These are phyloP conservation scores for Xenopus laevis DNA, from an alignment of 2,113 vertebrate genomes.

Conservation along the genomic window DNA sequence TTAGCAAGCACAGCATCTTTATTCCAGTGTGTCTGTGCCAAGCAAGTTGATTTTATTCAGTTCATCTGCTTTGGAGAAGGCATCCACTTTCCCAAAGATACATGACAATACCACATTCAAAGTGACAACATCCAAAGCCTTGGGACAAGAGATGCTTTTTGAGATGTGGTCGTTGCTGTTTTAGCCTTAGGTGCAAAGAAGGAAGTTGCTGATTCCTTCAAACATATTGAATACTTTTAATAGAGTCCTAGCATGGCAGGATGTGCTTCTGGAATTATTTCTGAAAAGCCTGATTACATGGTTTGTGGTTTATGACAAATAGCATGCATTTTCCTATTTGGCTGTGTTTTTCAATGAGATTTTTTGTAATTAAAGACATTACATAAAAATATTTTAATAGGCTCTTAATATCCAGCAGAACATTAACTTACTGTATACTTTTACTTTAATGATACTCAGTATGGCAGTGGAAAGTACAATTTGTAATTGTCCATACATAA, in stretches of 20 bases:
- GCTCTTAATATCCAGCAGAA: no score
- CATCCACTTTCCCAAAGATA: slow-evolving; percentile 50
- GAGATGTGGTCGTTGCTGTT: slow-evolving; percentile 65
- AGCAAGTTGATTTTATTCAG: slow-evolving; percentile 64
- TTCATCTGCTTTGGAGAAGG: slow-evolving; percentile 55
- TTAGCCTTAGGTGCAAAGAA: slow-evolving; percentile 60
- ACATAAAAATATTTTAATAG: no score
- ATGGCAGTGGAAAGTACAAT: no score
- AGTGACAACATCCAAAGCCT: slow-evolving; percentile 63
- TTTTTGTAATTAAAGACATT: no score
- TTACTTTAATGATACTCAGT: neutral
- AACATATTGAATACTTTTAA: slow-evolving; percentile 65
- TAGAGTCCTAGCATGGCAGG: slow-evolving; percentile 55
- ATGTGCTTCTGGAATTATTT: slow-evolving; percentile 28
- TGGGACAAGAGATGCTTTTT: slow-evolving; percentile 63
- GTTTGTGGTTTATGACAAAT: slow-evolving; percentile 27
- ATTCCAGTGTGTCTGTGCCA: slow-evolving; percentile 50
- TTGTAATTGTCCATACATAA: no score
- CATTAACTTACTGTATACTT: neutral
- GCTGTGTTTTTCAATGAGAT: no score
- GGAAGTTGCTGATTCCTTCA: slow-evolving; percentile 66
- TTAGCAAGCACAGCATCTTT: slow-evolving; percentile 58
- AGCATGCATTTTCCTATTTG: neutral
- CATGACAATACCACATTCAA: slow-evolving; percentile 58
- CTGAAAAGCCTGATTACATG: slow-evolving; percentile 41